A percentile compares a stretch with the other conserved stretches of the same genome.
Evolutionary conservation across 2,797 vertebrate species (phyloP).

Genomic region (Forpus xanthops): DNA sequence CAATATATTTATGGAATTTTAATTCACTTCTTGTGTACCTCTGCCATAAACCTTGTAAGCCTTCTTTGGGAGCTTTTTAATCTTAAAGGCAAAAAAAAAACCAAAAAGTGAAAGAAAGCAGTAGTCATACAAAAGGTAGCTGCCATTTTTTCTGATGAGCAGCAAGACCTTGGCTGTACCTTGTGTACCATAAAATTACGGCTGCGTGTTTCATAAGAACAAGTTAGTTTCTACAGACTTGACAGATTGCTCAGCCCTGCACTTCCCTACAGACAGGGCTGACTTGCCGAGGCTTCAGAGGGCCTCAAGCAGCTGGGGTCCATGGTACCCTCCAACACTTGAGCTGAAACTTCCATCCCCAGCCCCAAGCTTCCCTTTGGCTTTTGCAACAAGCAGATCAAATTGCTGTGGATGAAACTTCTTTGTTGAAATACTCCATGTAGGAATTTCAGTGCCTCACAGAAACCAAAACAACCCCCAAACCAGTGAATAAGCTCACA

Average conservation of each 20-base stretch:
- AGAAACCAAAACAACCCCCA: neutral
- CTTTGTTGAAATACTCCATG: neutral
- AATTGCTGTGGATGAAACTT: neutral
- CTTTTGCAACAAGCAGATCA: rapidly evolving
- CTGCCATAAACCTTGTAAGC: slow-evolving; percentile 57
- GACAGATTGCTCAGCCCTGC: neutral
- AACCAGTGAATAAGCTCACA: neutral
- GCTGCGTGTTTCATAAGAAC: neutral
- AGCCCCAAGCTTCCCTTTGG: neutral
- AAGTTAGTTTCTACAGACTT: neutral
- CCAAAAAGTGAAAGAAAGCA: neutral
- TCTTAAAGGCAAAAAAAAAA: slow-evolving; percentile 11
- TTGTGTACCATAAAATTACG: neutral
- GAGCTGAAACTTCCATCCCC: neutral
- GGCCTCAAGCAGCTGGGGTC: neutral
- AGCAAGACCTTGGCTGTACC: neutral
- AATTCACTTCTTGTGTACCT: slow-evolving; percentile 54
- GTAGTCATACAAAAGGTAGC: neutral
- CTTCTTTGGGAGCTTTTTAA: slow-evolving; percentile 53
- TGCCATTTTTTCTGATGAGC: slow-evolving; percentile 32
- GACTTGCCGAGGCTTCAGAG: neutral
- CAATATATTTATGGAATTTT: slow-evolving; percentile 75
- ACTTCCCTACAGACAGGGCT: neutral
- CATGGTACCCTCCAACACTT: rapidly evolving
- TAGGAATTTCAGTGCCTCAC: neutral